Evolutionary conservation across 2,113 vertebrate genomes (phyloP), one percentile per base, ranked within the genome.

Genomic region (Condylura cristata): DNA sequence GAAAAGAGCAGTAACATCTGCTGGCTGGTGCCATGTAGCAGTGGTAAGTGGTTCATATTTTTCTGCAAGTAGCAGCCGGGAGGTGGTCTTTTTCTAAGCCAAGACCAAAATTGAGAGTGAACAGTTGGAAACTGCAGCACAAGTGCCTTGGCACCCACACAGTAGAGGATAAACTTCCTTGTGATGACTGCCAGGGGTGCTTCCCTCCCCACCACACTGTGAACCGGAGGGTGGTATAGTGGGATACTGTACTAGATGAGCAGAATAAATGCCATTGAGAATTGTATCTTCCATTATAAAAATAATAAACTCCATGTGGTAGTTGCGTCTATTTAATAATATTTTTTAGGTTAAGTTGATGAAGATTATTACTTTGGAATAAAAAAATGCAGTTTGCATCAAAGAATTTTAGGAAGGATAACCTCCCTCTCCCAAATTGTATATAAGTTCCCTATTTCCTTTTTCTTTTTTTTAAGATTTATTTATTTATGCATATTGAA

Each of bases 101-200:
- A 98, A 97, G 95, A 97, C 89, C 80, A 96, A 97, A 98, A 96
- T 53, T 74, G 88, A 97, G 93, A 97, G 18, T 13, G 93, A 96
- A 75, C 96, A 98, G 93, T 90, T 97, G 97, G 95, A 97, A 91
- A 41, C 58, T 82, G 92, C 75, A 79, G 85, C 95, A 95, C 79
- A 41, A 84, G 71, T 95, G 78, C 60, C 75, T 96, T 95, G 92
- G 90, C 87, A 76, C 0, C 0, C 37, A 53, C 63, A 37, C 17
- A 2, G 30, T 44, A 22, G 12, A 80, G 86, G 41, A 41, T 81
- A 78, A 34, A 44, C 76, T 81, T 65, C 48, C 66, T 34, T 83
- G 61, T 0, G 8, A 56, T 68, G 24, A 0, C 8, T 44, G 92
- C 95, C 95, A 96, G 53, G 0, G 0, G 61, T 61, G 7, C 0